Percentiles rank a stretch among this genome's conserved stretches.
Conservation (phyloP, 1,140 invertebrate species). For the Bombus difficillimus region DNA sequence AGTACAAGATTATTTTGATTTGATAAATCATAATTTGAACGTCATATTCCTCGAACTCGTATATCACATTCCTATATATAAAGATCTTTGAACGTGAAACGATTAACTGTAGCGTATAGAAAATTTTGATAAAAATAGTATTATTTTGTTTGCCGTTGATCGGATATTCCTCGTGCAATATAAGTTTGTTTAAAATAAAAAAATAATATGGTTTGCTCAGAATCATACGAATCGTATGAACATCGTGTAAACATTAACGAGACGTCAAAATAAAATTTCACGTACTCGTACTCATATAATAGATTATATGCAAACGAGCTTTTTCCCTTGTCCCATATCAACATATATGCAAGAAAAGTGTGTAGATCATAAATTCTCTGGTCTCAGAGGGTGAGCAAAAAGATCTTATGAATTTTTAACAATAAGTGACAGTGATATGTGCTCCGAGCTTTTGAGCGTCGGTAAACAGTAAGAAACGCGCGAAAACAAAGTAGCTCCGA, state of each 20-base stretch:
- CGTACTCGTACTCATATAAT: neutral
- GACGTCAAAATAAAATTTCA: neutral
- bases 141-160: neutral
- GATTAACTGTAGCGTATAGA: neutral
- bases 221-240: neutral
- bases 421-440: slow-evolving; percentile 26
- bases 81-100: too few relatives aligned
- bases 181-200: neutral
- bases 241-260: neutral
- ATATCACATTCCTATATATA: neutral
- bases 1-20: neutral
- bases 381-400: neutral
- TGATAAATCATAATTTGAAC: neutral
- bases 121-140: neutral
- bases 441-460: neutral
- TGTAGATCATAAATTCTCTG: neutral
- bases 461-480: neutral
- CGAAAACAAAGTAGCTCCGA: neutral
- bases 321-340: neutral
- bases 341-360: neutral
- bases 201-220: neutral
- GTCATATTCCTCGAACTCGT: neutral
- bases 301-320: neutral
- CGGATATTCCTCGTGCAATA: neutral
- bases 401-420: slow-evolving; percentile 21